Evolutionary conservation across 2,113 vertebrate species (phyloP).

Genomic region (Equus przewalskii): DNA sequence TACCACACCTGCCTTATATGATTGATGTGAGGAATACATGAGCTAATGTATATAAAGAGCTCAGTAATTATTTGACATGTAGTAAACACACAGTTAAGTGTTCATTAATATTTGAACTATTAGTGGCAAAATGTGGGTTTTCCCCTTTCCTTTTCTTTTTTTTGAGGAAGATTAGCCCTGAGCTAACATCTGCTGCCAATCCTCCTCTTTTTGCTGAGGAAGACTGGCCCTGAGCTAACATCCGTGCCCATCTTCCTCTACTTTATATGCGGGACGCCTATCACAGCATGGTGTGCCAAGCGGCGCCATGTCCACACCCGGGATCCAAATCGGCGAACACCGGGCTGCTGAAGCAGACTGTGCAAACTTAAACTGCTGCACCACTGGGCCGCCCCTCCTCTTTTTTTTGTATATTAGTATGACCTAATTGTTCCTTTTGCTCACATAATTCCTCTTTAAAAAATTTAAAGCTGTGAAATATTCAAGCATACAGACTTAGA

Average conservation of each 20-base stretch:
- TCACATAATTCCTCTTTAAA: not conserved
- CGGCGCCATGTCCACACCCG: too few relatives aligned
- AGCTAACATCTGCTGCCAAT: too few relatives aligned
- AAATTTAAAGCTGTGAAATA: not conserved
- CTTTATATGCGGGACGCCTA: too few relatives aligned
- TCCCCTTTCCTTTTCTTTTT: not conserved
- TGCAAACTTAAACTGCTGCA: too few relatives aligned
- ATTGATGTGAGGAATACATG: not conserved
- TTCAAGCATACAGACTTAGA: not conserved
- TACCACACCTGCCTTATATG: not conserved
- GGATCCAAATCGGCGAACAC: too few relatives aligned
- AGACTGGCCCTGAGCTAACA: too few relatives aligned
- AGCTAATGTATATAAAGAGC: not conserved
- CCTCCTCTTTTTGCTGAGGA: too few relatives aligned
- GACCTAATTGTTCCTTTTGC: not conserved
- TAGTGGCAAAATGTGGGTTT: not conserved
- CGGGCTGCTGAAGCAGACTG: too few relatives aligned
- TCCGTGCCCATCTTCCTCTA: too few relatives aligned
- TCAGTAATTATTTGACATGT: not conserved
- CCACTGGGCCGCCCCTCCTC: not conserved
- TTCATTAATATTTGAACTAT: constrained; percentile 4
- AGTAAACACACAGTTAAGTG: not conserved
- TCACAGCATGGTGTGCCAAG: too few relatives aligned
- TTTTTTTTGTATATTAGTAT: not conserved
- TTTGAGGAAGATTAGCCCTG: not conserved